Conservation (phyloP, 2,113 vertebrate genomes). For the Zosterops lateralis region DNA sequence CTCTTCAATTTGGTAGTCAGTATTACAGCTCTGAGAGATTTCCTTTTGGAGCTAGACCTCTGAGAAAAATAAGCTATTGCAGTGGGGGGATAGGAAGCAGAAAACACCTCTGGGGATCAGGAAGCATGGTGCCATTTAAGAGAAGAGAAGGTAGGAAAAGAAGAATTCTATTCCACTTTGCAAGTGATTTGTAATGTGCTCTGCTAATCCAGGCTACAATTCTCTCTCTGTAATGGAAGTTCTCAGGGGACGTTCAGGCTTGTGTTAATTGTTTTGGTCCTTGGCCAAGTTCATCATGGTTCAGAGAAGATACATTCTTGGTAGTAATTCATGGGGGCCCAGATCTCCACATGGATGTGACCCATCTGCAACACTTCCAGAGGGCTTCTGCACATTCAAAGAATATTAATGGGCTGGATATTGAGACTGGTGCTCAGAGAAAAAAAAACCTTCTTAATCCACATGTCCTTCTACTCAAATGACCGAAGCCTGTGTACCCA, state of each 20-base stretch:
- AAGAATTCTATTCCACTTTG: neutral
- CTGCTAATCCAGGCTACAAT: neutral
- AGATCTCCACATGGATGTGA: neutral
- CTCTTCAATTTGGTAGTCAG: neutral
- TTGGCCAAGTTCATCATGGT: neutral
- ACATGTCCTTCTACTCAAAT: neutral
- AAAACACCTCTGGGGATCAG: neutral
- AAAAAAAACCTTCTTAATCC: neutral
- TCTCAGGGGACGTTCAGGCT: neutral
- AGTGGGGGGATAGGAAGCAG: neutral
- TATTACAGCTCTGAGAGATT: neutral
- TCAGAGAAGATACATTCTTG: neutral
- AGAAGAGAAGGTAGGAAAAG: neutral
- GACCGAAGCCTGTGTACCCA: rapidly evolving
- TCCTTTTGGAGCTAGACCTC: neutral
- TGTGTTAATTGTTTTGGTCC: slow-evolving; percentile 2
- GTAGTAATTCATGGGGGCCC: neutral
- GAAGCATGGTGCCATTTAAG: neutral
- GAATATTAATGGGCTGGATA: neutral
- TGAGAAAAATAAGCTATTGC: neutral
- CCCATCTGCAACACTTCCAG: neutral
- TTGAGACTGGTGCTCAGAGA: neutral
- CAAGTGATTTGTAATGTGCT: neutral
- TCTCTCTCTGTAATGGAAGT: neutral
- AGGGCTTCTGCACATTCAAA: neutral